Percentiles rank a stretch among this genome's conserved stretches.
phyloP scores from a whole-genome alignment of 2,888 invertebrate species.

The Bimastos eiseni region DNA sequence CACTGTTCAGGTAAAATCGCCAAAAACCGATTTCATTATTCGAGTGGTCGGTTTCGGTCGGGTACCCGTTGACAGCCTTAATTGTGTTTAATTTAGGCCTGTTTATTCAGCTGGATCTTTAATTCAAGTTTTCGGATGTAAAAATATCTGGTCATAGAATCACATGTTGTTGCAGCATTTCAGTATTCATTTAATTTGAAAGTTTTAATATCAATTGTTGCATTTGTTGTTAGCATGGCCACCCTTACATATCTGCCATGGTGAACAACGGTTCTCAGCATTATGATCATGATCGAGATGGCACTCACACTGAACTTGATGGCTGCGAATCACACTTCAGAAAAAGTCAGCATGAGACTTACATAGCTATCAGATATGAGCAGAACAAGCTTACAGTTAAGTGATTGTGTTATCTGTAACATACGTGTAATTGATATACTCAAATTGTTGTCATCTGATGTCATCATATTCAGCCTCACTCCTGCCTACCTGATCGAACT shows the following conservation, averaged over 20 bases:
- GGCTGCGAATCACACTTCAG: conserved; percentile 96
- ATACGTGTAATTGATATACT: background rate
- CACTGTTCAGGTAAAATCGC: too few species aligned
- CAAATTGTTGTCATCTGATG: background rate
- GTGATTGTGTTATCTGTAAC: conserved; percentile 37
- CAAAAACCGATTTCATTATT: too few species aligned
- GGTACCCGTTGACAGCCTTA: too few species aligned
- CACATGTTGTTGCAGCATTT: background rate
- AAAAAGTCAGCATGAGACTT: conserved; percentile 86
- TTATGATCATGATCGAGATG: conserved; percentile 98
- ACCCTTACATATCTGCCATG: conserved; percentile 98
- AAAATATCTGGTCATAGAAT: too few species aligned
- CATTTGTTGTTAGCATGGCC: conserved; percentile 78
- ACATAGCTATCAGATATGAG: conserved; percentile 86
- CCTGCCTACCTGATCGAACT: too few species aligned
- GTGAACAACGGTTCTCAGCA: conserved; percentile 90
- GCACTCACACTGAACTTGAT: conserved; percentile 93
- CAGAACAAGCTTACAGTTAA: conserved; percentile 80
- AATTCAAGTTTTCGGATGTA: too few species aligned
- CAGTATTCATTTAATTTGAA: background rate
- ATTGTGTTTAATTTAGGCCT: too few species aligned
- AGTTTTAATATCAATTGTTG: background rate
- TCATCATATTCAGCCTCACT: background rate
- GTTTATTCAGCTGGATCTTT: too few species aligned
- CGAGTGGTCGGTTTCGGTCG: too few species aligned